Percentiles rank a stretch among this genome's conserved stretches.
These are phyloP conservation scores for Drosophila affinis DNA, from an alignment of 2,888 invertebrate species.

Conservation along the genomic window DNA sequence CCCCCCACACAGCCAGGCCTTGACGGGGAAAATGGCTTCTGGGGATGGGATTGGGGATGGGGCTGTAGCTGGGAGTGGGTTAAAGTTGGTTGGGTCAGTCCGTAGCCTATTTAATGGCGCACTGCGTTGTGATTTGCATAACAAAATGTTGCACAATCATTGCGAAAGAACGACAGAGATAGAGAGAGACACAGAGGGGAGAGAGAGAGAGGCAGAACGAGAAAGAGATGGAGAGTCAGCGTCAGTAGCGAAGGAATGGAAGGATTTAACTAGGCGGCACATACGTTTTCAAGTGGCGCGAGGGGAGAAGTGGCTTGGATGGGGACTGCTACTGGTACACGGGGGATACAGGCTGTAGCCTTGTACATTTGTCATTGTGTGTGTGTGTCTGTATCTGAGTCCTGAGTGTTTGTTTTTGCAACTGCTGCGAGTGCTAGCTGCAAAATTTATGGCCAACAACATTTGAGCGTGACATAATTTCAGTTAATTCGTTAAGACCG, in stretches of 20 bases:
- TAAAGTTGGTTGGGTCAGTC: slow-evolving; percentile 39
- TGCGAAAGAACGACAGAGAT: slow-evolving; percentile 17
- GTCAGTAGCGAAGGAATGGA: slow-evolving; percentile 27
- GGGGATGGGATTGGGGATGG: background rate
- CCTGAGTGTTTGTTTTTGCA: slow-evolving; percentile 19
- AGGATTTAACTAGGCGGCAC: slow-evolving; percentile 50
- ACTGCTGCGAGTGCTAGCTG: slow-evolving; percentile 61
- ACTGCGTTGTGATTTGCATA: slow-evolving; percentile 77
- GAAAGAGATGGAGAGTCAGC: slow-evolving; percentile 26
- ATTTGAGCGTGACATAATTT: slow-evolving; percentile 82
- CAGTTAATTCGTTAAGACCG: slow-evolving; percentile 74
- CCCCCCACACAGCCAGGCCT: slow-evolving; percentile 29
- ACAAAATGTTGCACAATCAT: slow-evolving; percentile 71
- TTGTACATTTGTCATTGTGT: slow-evolving; percentile 43
- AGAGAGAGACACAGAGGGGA: background rate
- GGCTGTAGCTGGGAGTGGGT: slow-evolving; percentile 11
- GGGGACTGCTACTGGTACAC: background rate
- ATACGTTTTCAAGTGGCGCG: slow-evolving; percentile 54
- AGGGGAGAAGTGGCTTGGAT: background rate
- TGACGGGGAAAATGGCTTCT: slow-evolving; percentile 1
- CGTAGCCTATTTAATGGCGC: slow-evolving; percentile 72
- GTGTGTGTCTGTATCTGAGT: slow-evolving; percentile 13
- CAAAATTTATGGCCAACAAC: slow-evolving; percentile 74
- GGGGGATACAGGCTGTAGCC: slow-evolving; percentile 15
- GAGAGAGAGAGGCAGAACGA: slow-evolving; percentile 1